phyloP scores from a whole-genome alignment of 2,113 vertebrate species.

The Psammodynastes pulverulentus region DNA sequence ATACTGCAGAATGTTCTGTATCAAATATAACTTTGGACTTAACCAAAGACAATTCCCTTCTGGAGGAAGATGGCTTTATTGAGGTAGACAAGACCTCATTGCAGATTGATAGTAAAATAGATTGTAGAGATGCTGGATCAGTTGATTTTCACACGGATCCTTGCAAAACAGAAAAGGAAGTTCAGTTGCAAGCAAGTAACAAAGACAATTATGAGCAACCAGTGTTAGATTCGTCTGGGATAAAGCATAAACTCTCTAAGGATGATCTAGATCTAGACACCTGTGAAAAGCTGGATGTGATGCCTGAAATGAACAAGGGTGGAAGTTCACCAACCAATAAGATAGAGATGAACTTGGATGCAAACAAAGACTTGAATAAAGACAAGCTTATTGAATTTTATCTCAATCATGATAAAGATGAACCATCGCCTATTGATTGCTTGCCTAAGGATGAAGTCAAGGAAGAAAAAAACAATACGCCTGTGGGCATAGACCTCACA shows the following conservation, averaged over 20 bases:
- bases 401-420: constrained; percentile 68
- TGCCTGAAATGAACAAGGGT: constrained; percentile 72
- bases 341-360: constrained; percentile 63
- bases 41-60: constrained; percentile 69
- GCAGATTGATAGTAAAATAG: constrained; percentile 22
- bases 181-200: constrained; percentile 50
- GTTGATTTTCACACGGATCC: constrained; percentile 50
- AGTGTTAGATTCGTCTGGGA: constrained; percentile 48
- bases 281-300: constrained; percentile 72
- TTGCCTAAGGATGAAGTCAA: constrained; percentile 58
- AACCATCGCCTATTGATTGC: constrained; percentile 58
- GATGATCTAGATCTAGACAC: constrained; percentile 68
- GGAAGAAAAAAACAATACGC: constrained; percentile 57
- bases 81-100: constrained; percentile 66
- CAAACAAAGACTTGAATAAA: constrained; percentile 71
- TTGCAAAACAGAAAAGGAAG: constrained; percentile 48
- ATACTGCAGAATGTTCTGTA: constrained; percentile 45
- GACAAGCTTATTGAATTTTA: constrained; percentile 78
- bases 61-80: constrained; percentile 57
- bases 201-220: constrained; percentile 56
- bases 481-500: constrained; percentile 69
- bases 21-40: constrained; percentile 32
- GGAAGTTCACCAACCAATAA: constrained; percentile 68
- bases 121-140: constrained; percentile 52
- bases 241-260: constrained; percentile 66